phyloP scores from a whole-genome alignment of 2,888 invertebrate genomes.

The Acleris cristana region DNA sequence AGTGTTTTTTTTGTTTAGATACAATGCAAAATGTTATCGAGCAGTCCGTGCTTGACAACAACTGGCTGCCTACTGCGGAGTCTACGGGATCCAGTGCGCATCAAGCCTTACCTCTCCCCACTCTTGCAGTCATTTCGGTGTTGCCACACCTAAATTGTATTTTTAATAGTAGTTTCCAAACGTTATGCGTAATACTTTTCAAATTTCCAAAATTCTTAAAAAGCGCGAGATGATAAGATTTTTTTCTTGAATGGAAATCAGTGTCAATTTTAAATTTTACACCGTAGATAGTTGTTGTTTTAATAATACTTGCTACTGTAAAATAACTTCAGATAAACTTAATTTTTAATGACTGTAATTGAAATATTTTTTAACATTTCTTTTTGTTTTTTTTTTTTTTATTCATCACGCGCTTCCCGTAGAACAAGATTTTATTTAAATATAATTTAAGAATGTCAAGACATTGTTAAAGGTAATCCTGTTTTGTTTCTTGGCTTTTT shows the following conservation, averaged over 20 bases:
- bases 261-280: conserved; percentile 51
- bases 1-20: conserved; percentile 52
- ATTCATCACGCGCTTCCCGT: too few relatives aligned
- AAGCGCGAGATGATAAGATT: conserved; percentile 69
- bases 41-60: conserved; percentile 80
- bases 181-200: conserved; percentile 46
- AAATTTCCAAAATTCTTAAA: conserved; percentile 48
- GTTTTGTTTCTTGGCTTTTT: too few relatives aligned
- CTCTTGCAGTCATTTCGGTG: conserved; percentile 55
- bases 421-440: too few relatives aligned
- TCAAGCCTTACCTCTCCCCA: conserved; percentile 57
- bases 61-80: conserved; percentile 78
- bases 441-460: too few relatives aligned
- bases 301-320: conserved; percentile 15
- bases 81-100: conserved; percentile 63
- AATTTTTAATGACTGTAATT: background rate
- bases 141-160: conserved; percentile 57
- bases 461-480: too few relatives aligned
- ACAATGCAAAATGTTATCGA: conserved; percentile 81
- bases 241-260: conserved; percentile 30
- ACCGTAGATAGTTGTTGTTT: conserved; percentile 36
- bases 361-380: background rate
- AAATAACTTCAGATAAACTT: background rate
- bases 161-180: conserved; percentile 48
- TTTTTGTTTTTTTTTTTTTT: too few relatives aligned